Conservation (phyloP, 2,888 invertebrate genomes). For the Neria commutata region DNA sequence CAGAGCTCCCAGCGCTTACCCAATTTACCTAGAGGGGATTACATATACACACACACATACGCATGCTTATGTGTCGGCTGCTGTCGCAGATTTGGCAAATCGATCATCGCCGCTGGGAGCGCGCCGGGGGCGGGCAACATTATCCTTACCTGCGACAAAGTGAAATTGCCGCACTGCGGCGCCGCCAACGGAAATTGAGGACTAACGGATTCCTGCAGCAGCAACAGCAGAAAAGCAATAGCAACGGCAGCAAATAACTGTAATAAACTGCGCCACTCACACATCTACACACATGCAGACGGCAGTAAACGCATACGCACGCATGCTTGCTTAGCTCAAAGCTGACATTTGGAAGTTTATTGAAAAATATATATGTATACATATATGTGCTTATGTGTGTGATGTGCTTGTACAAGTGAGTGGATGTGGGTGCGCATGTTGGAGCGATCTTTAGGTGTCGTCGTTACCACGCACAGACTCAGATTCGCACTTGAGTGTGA, state of each 20-base stretch:
- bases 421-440: too few species aligned
- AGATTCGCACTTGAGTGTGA: neutral
- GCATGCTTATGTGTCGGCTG: neutral
- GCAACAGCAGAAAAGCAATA: too few species aligned
- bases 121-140: too few species aligned
- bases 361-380: neutral
- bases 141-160: neutral
- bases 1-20: too few species aligned
- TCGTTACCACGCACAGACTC: too few species aligned
- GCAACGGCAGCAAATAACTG: neutral
- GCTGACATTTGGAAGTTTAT: neutral
- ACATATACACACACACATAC: neutral
- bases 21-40: too few species aligned
- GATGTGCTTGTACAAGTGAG: slow-evolving; percentile 7
- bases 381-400: neutral
- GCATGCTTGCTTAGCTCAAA: neutral
- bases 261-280: neutral
- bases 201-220: neutral
- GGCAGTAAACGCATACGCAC: neutral
- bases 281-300: neutral
- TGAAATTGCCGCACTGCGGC: neutral
- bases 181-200: too few species aligned
- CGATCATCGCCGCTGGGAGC: neutral
- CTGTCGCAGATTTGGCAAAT: neutral
- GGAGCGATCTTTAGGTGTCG: too few species aligned